Percentiles rank a stretch among this genome's conserved stretches.
Evolutionary conservation across 1,140 invertebrate genomes (phyloP).

Genomic region (Cepaea nemoralis): DNA sequence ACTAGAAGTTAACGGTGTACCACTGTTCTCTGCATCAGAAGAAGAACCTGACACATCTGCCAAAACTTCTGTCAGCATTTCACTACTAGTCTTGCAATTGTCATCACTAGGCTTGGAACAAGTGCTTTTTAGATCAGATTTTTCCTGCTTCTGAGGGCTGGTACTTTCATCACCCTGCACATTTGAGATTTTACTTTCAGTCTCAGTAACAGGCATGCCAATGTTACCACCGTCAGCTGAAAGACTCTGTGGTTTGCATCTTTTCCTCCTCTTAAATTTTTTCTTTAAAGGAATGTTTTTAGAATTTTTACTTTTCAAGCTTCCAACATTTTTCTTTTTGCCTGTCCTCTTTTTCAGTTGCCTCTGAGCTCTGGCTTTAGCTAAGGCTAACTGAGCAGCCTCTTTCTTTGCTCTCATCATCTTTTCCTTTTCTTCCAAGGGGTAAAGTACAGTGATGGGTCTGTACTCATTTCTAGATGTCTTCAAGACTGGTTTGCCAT

Average conservation of each 20-base stretch:
- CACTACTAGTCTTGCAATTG: not conserved
- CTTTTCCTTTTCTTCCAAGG: constrained; percentile 31
- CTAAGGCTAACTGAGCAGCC: constrained; percentile 33
- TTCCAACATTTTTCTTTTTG: not conserved
- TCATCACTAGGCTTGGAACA: not conserved
- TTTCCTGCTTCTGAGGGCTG: not conserved
- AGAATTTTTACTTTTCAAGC: not conserved
- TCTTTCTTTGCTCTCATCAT: constrained; percentile 34
- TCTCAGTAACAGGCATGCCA: not conserved
- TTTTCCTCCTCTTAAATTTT: not conserved
- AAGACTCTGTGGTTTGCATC: not conserved
- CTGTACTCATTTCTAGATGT: constrained; percentile 4
- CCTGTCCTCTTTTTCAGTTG: constrained; percentile 18
- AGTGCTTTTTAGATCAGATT: not conserved
- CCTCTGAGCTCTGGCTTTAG: constrained; percentile 32
- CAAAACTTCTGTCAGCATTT: not conserved
- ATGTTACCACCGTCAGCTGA: not conserved
- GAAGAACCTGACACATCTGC: not conserved
- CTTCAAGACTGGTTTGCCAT: constrained; percentile 34
- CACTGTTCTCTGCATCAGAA: not conserved
- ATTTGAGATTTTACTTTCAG: not conserved
- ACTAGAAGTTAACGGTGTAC: not conserved
- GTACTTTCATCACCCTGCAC: not conserved
- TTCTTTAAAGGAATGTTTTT: not conserved
- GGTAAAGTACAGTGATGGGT: not conserved